Conservation (phyloP, 1,140 invertebrate species). For the Onthophagus taurus region DNA sequence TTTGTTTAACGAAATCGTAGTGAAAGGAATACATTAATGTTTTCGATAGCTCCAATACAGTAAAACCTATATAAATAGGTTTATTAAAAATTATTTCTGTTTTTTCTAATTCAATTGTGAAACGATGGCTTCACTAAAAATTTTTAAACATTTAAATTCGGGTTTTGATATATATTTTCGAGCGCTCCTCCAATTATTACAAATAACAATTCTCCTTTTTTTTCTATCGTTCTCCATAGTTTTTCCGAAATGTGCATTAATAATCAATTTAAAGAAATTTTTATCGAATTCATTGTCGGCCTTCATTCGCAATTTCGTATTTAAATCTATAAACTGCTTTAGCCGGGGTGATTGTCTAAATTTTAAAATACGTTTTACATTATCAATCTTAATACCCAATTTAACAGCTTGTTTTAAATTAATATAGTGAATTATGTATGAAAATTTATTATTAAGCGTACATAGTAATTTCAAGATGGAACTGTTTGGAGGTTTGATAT, state of each 20-base stretch:
- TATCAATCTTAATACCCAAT: slow-evolving; percentile 30
- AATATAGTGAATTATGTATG: slow-evolving; percentile 38
- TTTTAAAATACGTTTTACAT: slow-evolving; percentile 42
- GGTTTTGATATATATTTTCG: slow-evolving; percentile 26
- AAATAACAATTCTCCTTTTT: slow-evolving; percentile 19
- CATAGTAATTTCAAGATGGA: slow-evolving; percentile 30
- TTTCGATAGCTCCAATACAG: too few species aligned
- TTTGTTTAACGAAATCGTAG: too few species aligned
- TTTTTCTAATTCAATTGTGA: too few species aligned
- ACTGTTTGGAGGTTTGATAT: not conserved
- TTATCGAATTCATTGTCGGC: slow-evolving; percentile 41
- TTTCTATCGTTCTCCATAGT: slow-evolving; percentile 18
- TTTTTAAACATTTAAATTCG: slow-evolving; percentile 27
- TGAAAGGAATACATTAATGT: too few species aligned
- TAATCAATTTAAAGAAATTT: too few species aligned
- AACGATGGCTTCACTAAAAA: slow-evolving; percentile 32
- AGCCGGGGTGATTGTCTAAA: slow-evolving; percentile 44
- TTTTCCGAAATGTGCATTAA: slow-evolving; percentile 23
- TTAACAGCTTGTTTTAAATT: slow-evolving; percentile 25
- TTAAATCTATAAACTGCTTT: slow-evolving; percentile 38
- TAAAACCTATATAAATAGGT: too few species aligned
- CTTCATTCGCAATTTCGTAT: slow-evolving; percentile 26
- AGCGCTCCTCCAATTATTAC: slow-evolving; percentile 14
- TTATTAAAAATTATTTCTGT: too few species aligned
- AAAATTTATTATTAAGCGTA: slow-evolving; percentile 22